phyloP scores from a whole-genome alignment of 1,140 invertebrate species.

The Ooceraea biroi region DNA sequence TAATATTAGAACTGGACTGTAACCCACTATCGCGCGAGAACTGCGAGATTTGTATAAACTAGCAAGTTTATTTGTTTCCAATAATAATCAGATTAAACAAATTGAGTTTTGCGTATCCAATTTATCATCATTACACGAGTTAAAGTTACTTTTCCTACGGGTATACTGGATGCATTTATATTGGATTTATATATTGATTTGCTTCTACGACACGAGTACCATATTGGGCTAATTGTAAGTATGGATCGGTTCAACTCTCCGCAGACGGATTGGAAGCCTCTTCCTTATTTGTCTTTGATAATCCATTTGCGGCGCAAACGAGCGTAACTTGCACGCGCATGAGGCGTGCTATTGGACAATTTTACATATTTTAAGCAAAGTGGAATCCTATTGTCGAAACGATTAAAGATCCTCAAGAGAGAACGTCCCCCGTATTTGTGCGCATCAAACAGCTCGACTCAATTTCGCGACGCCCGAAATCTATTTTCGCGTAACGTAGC shows the following conservation, averaged over 20 bases:
- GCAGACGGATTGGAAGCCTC: too few species aligned
- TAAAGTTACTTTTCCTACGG: too few species aligned
- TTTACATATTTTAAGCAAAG: constrained; percentile 24
- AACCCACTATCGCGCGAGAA: constrained; percentile 53
- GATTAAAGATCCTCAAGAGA: too few species aligned
- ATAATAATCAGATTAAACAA: neutral
- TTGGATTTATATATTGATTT: too few species aligned
- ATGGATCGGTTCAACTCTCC: too few species aligned
- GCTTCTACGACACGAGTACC: too few species aligned
- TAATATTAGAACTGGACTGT: constrained; percentile 75
- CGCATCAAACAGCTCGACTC: neutral
- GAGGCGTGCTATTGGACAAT: constrained; percentile 23
- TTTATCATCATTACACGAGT: too few species aligned
- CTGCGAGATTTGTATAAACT: neutral
- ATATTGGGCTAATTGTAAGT: neutral
- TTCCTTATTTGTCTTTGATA: constrained; percentile 56
- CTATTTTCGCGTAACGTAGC: constrained; percentile 29
- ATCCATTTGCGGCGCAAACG: constrained; percentile 36
- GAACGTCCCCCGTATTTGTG: too few species aligned
- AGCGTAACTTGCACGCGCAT: constrained; percentile 20
- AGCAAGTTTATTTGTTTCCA: neutral
- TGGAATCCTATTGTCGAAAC: constrained; percentile 8
- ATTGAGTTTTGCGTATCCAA: neutral
- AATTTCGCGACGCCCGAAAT: constrained; percentile 1
- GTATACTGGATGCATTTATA: too few species aligned